phyloP scores from a whole-genome alignment of 1,140 invertebrate genomes.

The Meteorus sp. region DNA sequence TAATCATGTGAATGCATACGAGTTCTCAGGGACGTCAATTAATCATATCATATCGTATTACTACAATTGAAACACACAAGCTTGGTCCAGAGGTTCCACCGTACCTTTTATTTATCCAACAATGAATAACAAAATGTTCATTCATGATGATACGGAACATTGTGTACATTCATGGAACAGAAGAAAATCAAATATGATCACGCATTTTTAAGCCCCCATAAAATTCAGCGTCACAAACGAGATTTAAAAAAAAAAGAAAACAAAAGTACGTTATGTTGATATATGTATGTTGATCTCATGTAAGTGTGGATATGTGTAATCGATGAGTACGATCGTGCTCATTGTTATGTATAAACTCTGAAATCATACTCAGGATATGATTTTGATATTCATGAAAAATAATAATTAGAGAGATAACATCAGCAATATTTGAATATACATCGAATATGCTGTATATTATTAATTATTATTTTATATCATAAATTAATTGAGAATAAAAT shows the following conservation, averaged over 20 bases:
- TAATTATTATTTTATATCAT: constrained; percentile 7
- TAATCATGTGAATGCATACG: no score
- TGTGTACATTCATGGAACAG: no score
- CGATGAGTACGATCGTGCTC: no score
- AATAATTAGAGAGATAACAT: neutral
- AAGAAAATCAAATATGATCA: neutral
- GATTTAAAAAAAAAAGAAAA: neutral
- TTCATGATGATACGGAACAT: neutral
- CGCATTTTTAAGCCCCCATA: neutral
- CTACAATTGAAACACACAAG: neutral
- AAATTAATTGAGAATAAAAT: constrained; percentile 1
- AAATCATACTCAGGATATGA: neutral
- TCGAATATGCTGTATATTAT: no score
- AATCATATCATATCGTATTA: neutral
- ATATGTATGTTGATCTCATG: no score
- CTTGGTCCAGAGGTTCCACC: constrained; percentile 21
- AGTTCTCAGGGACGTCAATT: no score
- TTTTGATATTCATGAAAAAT: neutral
- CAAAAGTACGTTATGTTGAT: no score
- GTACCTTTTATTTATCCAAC: constrained; percentile 18
- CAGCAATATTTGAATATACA: neutral
- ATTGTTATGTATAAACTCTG: neutral
- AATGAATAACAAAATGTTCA: neutral
- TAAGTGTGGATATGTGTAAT: no score
- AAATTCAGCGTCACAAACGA: neutral